Conservation (phyloP, 2,888 invertebrate species). For the Eumerus sabulonum region DNA sequence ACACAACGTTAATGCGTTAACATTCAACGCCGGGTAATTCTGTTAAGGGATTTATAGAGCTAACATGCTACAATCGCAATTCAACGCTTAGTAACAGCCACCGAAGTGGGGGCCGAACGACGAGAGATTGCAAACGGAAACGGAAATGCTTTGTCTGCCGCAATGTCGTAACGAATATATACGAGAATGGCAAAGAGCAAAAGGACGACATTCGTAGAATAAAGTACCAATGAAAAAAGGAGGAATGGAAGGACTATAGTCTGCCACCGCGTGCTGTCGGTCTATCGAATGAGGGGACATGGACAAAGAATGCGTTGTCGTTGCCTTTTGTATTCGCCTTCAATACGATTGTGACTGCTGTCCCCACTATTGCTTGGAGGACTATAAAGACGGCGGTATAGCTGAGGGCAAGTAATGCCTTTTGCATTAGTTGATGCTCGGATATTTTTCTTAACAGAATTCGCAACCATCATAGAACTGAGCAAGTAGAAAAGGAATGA, state of each 20-base stretch:
- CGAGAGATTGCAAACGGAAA: conserved; percentile 9
- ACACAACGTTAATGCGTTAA: conserved; percentile 57
- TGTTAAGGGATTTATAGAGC: conserved; percentile 44
- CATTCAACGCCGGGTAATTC: conserved; percentile 48
- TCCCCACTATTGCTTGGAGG: conserved; percentile 14
- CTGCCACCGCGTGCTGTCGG: neutral
- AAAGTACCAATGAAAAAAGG: conserved; percentile 2
- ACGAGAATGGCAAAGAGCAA: conserved; percentile 32
- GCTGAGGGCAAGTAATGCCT: conserved; percentile 6
- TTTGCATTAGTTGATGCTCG: conserved; percentile 30
- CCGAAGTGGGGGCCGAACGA: conserved; percentile 3
- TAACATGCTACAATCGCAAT: conserved; percentile 45
- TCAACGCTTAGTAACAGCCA: conserved; percentile 26
- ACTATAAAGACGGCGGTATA: conserved; percentile 15
- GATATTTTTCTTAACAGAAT: conserved; percentile 17
- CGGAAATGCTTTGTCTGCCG: conserved; percentile 43
- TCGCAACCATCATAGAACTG: conserved; percentile 13
- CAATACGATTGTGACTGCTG: conserved; percentile 16
- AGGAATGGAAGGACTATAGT: neutral
- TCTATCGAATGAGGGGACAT: conserved; percentile 39
- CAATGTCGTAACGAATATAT: conserved; percentile 45
- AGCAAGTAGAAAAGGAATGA: conserved; percentile 16
- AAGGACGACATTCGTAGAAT: conserved; percentile 13
- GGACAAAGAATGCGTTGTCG: conserved; percentile 32
- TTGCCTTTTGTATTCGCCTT: neutral